phyloP scores from a whole-genome alignment of 1,140 invertebrate genomes.

The Tribolium madens region DNA sequence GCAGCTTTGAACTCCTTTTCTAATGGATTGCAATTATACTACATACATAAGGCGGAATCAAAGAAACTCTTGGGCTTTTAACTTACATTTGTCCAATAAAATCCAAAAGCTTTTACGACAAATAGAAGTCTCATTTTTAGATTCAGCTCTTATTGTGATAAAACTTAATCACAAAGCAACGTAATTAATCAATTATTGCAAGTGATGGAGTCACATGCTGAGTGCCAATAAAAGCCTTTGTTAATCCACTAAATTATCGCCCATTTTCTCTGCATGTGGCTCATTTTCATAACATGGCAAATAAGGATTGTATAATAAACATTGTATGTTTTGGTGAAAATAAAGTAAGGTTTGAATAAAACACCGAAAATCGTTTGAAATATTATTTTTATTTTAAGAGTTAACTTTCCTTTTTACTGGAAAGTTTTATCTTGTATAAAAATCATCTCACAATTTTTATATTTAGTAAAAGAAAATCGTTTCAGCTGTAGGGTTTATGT shows the following conservation, averaged over 20 bases:
- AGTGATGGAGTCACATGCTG: background rate
- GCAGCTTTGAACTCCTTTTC: conserved; percentile 15
- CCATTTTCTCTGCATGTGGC: background rate
- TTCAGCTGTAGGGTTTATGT: background rate
- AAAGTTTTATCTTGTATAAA: background rate
- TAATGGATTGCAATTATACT: background rate
- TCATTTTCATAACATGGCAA: background rate
- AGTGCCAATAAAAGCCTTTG: background rate
- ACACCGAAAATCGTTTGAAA: background rate
- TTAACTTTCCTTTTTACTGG: no score
- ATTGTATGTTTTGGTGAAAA: no score
- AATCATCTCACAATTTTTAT: background rate
- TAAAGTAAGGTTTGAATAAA: background rate
- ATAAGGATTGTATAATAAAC: no score
- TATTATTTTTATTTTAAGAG: background rate
- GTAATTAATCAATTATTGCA: background rate
- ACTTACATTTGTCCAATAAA: background rate
- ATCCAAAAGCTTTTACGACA: background rate
- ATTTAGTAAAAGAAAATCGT: background rate
- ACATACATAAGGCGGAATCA: background rate
- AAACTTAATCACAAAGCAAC: background rate
- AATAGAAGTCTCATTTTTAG: background rate
- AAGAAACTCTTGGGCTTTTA: background rate
- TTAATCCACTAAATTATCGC: background rate
- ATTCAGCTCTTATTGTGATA: background rate